These are phyloP conservation scores for Aromia moschata DNA, from an alignment of 2,888 invertebrate species.

Conservation along the genomic window DNA sequence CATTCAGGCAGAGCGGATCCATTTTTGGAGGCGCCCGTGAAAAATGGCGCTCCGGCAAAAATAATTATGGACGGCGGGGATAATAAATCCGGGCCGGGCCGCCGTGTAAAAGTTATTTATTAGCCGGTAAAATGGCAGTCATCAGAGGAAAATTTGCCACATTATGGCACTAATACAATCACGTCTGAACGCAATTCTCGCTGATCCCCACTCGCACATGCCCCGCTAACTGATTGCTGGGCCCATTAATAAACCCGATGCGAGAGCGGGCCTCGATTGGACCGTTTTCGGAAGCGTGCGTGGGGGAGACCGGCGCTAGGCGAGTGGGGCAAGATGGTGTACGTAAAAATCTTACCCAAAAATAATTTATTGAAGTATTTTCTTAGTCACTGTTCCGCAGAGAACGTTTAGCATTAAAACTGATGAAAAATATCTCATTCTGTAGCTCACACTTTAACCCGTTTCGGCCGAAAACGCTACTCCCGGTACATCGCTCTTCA, in stretches of 20 bases:
- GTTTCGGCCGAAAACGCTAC: too few species aligned
- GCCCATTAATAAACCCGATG: slow-evolving; percentile 22
- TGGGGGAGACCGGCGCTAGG: too few species aligned
- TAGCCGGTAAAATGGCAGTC: slow-evolving; percentile 26
- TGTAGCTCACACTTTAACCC: too few species aligned
- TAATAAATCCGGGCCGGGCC: slow-evolving; percentile 23
- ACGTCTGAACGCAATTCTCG: slow-evolving; percentile 29
- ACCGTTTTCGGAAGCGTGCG: too few species aligned
- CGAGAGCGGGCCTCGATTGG: background rate
- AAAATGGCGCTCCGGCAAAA: slow-evolving; percentile 25
- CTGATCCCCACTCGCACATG: slow-evolving; percentile 24
- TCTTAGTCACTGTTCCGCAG: too few species aligned
- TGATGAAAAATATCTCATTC: too few species aligned
- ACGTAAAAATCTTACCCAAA: too few species aligned
- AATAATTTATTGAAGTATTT: too few species aligned
- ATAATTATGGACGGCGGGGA: slow-evolving; percentile 27
- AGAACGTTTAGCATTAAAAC: too few species aligned
- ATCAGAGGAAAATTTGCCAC: slow-evolving; percentile 24
- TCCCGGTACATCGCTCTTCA: too few species aligned
- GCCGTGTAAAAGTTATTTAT: slow-evolving; percentile 27
- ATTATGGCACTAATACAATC: slow-evolving; percentile 30
- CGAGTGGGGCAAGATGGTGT: too few species aligned
- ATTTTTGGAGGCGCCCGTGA: slow-evolving; percentile 19
- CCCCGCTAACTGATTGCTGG: slow-evolving; percentile 15
- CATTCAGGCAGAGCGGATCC: slow-evolving; percentile 18